Base-by-base conservation (phyloP, 2,888 invertebrate species). In the Harmothoe impar region DNA sequence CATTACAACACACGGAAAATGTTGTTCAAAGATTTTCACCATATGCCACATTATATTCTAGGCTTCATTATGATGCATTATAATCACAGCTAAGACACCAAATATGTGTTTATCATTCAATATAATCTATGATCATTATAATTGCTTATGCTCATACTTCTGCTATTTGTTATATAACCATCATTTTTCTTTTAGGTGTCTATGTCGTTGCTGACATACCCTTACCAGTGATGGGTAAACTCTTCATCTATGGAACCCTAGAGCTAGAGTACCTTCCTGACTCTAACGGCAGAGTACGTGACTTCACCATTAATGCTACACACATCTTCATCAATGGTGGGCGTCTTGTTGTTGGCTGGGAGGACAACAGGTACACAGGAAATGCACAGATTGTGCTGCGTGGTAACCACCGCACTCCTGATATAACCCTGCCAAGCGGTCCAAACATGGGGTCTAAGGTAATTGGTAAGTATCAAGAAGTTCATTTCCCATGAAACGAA, bases 301-400 rank as follows among this genome's bases (percentile, higher is more conserved):
- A 89, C 43, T 89, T 89, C 62, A 89, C 25, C 33, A 17, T 91
- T 91, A 5, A 91, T 78, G 54, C 89, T 54, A 43, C 77, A 1
- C 89, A 89, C 72, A 90, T 90, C 77, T 51, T 90, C 35, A 78
- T 90, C 52, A 89, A 35, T 72, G 85, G 90, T 7, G 92, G 92
- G 0, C 92, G 94, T 29, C 91, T 95, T 10, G 92, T 94, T 17
- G 93, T 94, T 31, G 95, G 95, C 0, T 95, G 95, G 94, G 92
- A 93, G 43, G 90, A 94, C 12, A 89, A 92, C 23, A 94, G 94
- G 0, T 92, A 94, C 86, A 85, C 17, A 12, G 93, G 92, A 0
- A 90, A 91, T 33, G 91, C 91, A 15, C 84, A 90, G 43, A 92
- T 93, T 35, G 84, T 91, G 0, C 90, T 93, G 33, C 68, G 91